Percentiles rank a stretch among this genome's conserved stretches.
Conservation (phyloP, 2,888 invertebrate species). For the Apodemia duryi region DNA sequence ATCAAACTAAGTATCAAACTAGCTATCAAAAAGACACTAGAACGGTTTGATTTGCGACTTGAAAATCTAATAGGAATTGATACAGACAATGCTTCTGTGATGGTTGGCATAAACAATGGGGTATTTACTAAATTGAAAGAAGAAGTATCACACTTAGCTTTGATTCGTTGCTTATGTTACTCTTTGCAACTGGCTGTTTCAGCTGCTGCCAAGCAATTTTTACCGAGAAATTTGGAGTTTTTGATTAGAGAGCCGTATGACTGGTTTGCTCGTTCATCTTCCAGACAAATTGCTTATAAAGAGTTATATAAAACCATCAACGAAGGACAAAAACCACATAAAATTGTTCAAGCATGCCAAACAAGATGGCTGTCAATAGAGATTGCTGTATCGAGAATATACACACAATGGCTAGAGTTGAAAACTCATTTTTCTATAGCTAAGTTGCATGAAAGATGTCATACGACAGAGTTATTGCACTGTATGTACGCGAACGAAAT, state of each 20-base stretch:
- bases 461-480: conserved; percentile 19
- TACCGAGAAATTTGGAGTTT: background rate
- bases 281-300: background rate
- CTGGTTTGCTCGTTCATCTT: conserved; percentile 7
- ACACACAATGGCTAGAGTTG: background rate
- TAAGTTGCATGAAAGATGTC: conserved; percentile 5
- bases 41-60: background rate
- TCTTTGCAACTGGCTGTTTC: conserved; percentile 12
- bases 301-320: conserved; percentile 10
- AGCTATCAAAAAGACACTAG: background rate
- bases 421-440: conserved; percentile 8
- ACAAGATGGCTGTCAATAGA: conserved; percentile 12
- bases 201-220: background rate
- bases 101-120: conserved; percentile 10
- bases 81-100: conserved; percentile 4
- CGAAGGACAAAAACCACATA: conserved; percentile 5
- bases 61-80: conserved; percentile 8
- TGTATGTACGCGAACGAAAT: conserved; percentile 29
- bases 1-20: no score
- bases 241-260: conserved; percentile 1
- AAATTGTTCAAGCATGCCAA: conserved; percentile 14
- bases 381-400: conserved; percentile 7
- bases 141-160: conserved; percentile 1
- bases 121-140: conserved; percentile 7
- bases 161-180: conserved; percentile 8